A percentile compares a stretch with the other conserved stretches of the same genome.
Conservation (phyloP, 1,140 invertebrate genomes). For the Zaprionus ghesquierei region DNA sequence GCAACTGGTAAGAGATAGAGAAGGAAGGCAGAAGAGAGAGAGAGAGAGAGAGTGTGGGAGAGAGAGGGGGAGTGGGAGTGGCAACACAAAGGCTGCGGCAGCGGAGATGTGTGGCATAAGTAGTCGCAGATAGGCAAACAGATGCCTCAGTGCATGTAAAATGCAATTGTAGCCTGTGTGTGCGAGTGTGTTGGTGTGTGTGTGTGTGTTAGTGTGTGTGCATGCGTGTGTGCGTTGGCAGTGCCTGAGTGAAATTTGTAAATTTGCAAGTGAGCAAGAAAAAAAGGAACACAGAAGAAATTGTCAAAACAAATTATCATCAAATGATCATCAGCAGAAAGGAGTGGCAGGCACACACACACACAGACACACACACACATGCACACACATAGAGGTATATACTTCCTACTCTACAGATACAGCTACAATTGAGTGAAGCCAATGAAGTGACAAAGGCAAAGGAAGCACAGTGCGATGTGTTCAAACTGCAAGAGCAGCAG, state of each 20-base stretch:
- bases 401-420: neutral
- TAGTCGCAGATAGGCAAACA: slow-evolving; percentile 61
- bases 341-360: neutral
- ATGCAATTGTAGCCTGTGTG: slow-evolving; percentile 25
- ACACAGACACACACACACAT: neutral
- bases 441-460: slow-evolving; percentile 15
- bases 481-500: neutral
- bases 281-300: slow-evolving; percentile 40
- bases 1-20: neutral
- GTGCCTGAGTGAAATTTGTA: slow-evolving; percentile 33
- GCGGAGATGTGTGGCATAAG: slow-evolving; percentile 33
- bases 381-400: neutral
- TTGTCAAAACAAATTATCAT: slow-evolving; percentile 79
- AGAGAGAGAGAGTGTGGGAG: neutral
- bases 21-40: neutral
- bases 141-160: slow-evolving; percentile 56
- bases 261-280: slow-evolving; percentile 44
- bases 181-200: neutral
- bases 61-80: neutral
- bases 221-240: neutral
- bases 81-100: neutral
- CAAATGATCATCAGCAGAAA: slow-evolving; percentile 57
- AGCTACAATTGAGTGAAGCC: slow-evolving; percentile 19
- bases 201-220: slow-evolving; percentile 1
- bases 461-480: slow-evolving; percentile 8